phyloP scores from a whole-genome alignment of 2,888 invertebrate genomes.

The Antitype chi region DNA sequence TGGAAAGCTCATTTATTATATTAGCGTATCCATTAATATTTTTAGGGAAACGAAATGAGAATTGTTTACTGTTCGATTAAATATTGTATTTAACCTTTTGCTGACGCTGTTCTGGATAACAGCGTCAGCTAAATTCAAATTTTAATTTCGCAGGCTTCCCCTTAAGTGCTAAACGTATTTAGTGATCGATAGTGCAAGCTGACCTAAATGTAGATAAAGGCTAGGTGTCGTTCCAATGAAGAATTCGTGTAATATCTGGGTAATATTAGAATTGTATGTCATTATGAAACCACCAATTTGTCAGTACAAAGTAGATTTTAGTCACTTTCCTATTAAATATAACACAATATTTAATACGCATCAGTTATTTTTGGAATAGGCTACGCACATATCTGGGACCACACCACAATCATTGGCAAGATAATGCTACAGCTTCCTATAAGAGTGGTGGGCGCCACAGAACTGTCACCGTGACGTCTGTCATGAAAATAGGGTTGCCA shows the following conservation, averaged over 20 bases:
- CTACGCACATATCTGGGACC: neutral
- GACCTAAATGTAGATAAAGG: too few relatives aligned
- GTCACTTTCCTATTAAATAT: neutral
- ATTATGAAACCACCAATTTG: conserved; percentile 15
- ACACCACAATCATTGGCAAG: neutral
- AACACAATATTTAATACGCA: neutral
- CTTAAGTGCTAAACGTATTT: neutral
- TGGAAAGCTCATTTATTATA: too few relatives aligned
- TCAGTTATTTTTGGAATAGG: neutral
- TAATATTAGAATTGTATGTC: conserved; percentile 3
- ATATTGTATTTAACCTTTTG: too few relatives aligned
- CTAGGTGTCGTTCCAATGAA: neutral
- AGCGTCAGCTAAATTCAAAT: too few relatives aligned
- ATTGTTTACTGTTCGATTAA: too few relatives aligned
- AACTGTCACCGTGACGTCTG: neutral
- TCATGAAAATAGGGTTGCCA: neutral
- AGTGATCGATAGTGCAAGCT: too few relatives aligned
- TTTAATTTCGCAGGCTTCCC: too few relatives aligned
- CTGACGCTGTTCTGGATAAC: too few relatives aligned
- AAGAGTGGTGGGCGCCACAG: too few relatives aligned
- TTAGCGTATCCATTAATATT: too few relatives aligned
- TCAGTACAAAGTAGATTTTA: conserved; percentile 33
- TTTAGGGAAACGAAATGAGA: too few relatives aligned
- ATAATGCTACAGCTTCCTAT: neutral
- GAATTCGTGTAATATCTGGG: conserved; percentile 8